Base-by-base conservation (phyloP, 2,888 invertebrate species). In the Drosophila pseudotalamancana region DNA sequence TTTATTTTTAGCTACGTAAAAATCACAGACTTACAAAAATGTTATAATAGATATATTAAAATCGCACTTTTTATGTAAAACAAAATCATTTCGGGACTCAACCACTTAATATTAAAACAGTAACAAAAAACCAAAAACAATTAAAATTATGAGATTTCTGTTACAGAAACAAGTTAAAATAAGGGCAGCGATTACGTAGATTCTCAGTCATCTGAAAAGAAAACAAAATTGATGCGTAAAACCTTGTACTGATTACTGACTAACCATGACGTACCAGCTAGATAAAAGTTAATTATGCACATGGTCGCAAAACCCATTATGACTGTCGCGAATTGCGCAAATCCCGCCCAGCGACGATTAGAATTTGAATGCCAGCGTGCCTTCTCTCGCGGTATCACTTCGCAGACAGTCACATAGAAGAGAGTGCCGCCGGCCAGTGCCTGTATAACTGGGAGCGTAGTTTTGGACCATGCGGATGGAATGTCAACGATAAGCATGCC, bases 371-470 rank as follows among this genome's bases (percentile, higher is more conserved):
- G 95, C 95, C 95, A 96, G 67, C 94, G 93, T 42, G 95, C 94
- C 68, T 95, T 93, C 91, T 96, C 96, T 31, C 96, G 92, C 1
- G 96, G 96, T 34, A 96, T 90, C 37, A 96, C 94, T 90, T 96
- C 96, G 81, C 95, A 94, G 0, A 96, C 94, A 0, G 95, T 95
- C 56, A 96, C 95, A 90, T 96, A 96, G 2, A 96, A 91, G 0
- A 96, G 92, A 0, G 96, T 96, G 1, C 96, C 96, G 0, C 95
- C 96, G 5, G 96, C 95, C 35, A 96, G 81, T 0, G 94, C 95
- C 92, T 95, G 95, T 90, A 95, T 92, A 32, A 94, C 91, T 4
- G 94, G 94, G 48, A 95, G 92, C 8, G 92, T 68, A 3, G 60
- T 77, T 1, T 92, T 76, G 12, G 93, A 92, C 88, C 93, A 92